Percentiles rank a stretch among this genome's conserved stretches.
phyloP scores from a whole-genome alignment of 2,888 invertebrate genomes.

The Pterostichus madidus region DNA sequence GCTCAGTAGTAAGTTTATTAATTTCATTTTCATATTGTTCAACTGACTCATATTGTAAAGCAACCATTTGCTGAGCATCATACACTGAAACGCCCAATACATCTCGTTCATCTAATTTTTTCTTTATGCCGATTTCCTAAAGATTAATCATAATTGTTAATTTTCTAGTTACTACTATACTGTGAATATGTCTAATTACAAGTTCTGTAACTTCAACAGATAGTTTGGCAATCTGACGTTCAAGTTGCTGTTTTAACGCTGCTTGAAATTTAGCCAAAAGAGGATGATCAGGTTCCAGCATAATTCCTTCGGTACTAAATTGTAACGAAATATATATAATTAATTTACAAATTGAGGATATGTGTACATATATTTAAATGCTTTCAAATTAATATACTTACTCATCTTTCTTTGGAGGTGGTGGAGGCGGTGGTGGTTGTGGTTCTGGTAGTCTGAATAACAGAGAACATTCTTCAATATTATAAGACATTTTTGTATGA shows the following conservation, averaged over 20 bases:
- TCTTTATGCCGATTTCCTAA: slow-evolving; percentile 77
- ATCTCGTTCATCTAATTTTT: slow-evolving; percentile 80
- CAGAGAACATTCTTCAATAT: slow-evolving; percentile 47
- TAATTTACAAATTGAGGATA: slow-evolving; percentile 15
- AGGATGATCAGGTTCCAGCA: slow-evolving; percentile 86
- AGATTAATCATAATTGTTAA: slow-evolving; percentile 55
- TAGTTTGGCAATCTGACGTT: slow-evolving; percentile 82
- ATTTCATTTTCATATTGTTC: slow-evolving; percentile 80
- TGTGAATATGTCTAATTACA: slow-evolving; percentile 76
- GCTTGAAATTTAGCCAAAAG: slow-evolving; percentile 87
- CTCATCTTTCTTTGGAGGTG: slow-evolving; percentile 45
- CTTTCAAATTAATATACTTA: neutral
- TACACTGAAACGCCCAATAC: slow-evolving; percentile 81
- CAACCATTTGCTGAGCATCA: slow-evolving; percentile 82
- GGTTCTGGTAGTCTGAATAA: neutral
- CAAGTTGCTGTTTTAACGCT: slow-evolving; percentile 83
- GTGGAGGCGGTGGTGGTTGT: slow-evolving; percentile 6
- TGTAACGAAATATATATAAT: neutral
- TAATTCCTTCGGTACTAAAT: slow-evolving; percentile 22
- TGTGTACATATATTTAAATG: no score
- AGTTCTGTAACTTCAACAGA: slow-evolving; percentile 84
- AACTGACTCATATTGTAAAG: slow-evolving; percentile 79
- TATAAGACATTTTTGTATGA: slow-evolving; percentile 13
- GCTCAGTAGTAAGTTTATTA: slow-evolving; percentile 78
- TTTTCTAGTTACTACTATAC: neutral